Percentiles rank a stretch among this genome's conserved stretches.
phyloP scores from a whole-genome alignment of 1,140 invertebrate genomes.

The Subanguina moxae region DNA sequence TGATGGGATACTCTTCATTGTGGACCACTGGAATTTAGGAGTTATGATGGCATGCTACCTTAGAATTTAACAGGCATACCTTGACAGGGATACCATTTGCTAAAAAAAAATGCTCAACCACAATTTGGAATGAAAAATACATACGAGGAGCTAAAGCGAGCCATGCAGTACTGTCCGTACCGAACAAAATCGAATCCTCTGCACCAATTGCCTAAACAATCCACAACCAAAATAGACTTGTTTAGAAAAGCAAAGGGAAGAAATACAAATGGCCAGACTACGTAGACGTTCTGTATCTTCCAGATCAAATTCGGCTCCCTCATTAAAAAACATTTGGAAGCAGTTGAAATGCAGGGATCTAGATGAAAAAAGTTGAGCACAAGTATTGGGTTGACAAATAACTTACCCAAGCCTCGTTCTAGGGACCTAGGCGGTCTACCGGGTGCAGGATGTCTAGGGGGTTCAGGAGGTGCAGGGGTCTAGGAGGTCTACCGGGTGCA shows the following conservation, averaged over 20 bases:
- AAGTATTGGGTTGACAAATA: too few species aligned
- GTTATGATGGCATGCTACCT: too few species aligned
- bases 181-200: constrained; percentile 34
- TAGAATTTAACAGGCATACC: too few species aligned
- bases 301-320: not conserved
- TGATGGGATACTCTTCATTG: constrained; percentile 16
- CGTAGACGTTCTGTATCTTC: not conserved
- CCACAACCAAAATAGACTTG: too few species aligned
- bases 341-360: constrained; percentile 23
- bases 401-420: too few species aligned
- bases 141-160: constrained; percentile 15
- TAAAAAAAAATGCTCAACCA: constrained; percentile 8
- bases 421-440: too few species aligned
- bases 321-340: too few species aligned
- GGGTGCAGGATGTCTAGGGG: too few species aligned
- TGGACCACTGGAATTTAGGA: too few species aligned
- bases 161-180: constrained; percentile 30
- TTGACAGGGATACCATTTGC: constrained; percentile 33
- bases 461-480: too few species aligned
- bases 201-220: constrained; percentile 40
- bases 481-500: too few species aligned
- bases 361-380: not conserved
- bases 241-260: too few species aligned
- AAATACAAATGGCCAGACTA: not conserved
- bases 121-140: constrained; percentile 1